Conservation (phyloP, 2,888 invertebrate species). For the Antheraea assamensis region DNA sequence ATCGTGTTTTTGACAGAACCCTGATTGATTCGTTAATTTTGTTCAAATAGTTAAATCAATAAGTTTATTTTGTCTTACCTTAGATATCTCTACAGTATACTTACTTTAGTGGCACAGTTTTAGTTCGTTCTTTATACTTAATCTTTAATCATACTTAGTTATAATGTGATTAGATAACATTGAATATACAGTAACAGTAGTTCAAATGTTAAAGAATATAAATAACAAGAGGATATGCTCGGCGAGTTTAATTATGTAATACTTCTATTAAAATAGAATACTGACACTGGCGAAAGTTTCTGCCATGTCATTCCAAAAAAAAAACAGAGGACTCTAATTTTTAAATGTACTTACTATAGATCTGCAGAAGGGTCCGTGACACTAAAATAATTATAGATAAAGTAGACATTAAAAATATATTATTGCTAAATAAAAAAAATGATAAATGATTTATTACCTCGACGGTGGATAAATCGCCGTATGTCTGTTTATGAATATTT, state of each 20-base stretch:
- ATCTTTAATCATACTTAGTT: too few relatives aligned
- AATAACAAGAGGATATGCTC: not conserved
- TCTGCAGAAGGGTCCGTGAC: constrained; percentile 41
- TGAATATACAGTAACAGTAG: too few relatives aligned
- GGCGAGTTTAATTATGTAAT: not conserved
- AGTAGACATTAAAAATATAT: not conserved
- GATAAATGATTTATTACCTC: constrained; percentile 39
- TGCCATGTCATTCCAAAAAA: not conserved
- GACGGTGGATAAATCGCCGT: constrained; percentile 45
- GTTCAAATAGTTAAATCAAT: too few relatives aligned
- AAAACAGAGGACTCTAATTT: not conserved
- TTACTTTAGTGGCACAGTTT: too few relatives aligned
- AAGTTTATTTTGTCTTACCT: too few relatives aligned
- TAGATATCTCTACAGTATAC: too few relatives aligned
- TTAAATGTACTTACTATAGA: constrained; percentile 33
- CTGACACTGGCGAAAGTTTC: not conserved
- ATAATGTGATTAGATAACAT: too few relatives aligned
- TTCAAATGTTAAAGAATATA: not conserved
- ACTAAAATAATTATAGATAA: constrained; percentile 25
- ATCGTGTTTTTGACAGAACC: too few relatives aligned
- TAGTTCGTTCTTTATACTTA: too few relatives aligned
- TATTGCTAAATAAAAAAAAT: not conserved
- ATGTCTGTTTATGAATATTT: constrained; percentile 32
- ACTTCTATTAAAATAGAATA: not conserved
- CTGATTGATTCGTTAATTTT: too few relatives aligned